Percentiles rank a stretch among this genome's conserved stretches.
Evolutionary conservation across 2,888 invertebrate genomes (phyloP).

Genomic region (Rotaria socialis): DNA sequence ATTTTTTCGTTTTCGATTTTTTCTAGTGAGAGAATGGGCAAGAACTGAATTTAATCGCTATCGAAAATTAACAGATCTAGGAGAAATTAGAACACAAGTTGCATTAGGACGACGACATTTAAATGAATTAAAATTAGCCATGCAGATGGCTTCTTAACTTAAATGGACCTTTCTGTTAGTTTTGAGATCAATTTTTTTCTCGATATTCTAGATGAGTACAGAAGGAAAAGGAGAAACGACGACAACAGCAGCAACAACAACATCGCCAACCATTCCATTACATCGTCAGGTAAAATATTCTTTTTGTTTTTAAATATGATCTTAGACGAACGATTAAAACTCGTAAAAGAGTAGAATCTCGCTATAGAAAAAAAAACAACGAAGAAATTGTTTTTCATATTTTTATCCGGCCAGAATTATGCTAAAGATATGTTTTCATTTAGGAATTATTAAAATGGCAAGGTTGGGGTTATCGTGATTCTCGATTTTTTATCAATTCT

Average conservation of each 20-base stretch:
- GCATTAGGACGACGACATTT: constrained; percentile 30
- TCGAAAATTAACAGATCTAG: neutral
- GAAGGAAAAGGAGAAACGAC: neutral
- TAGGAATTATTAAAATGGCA: constrained; percentile 37
- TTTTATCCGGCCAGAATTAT: too few relatives aligned
- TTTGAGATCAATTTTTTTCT: neutral
- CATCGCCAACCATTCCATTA: neutral
- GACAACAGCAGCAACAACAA: neutral
- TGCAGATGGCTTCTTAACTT: constrained; percentile 20
- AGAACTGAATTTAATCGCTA: neutral
- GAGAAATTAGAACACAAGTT: neutral
- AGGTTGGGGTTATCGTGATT: constrained; percentile 98
- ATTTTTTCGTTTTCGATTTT: too few relatives aligned
- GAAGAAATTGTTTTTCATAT: too few relatives aligned
- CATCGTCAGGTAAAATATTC: constrained; percentile 9
- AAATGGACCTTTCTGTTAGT: neutral
- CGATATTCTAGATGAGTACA: neutral
- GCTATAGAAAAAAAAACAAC: too few relatives aligned
- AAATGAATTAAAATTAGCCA: constrained; percentile 14
- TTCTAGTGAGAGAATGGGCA: neutral
- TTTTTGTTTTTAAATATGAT: too few relatives aligned
- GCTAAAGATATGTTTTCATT: neutral
- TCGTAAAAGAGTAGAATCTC: too few relatives aligned
- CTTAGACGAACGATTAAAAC: too few relatives aligned
- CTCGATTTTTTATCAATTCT: constrained; percentile 71